A percentile compares a stretch with the other conserved stretches of the same genome.
Conservation (phyloP, 2,888 invertebrate species). For the Scaptomyza polygonia region DNA sequence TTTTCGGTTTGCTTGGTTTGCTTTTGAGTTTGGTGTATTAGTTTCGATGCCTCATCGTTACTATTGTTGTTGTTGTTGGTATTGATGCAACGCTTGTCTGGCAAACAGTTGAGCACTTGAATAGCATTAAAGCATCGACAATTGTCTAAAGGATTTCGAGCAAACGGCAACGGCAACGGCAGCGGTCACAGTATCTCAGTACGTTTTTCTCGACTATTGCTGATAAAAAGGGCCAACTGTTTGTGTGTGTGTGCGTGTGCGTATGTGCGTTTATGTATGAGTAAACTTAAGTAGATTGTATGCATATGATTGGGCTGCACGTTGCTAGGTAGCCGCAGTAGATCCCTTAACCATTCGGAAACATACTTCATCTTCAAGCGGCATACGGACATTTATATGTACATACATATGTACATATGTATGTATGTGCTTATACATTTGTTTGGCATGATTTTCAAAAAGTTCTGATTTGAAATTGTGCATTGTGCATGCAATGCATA, state of each 20-base stretch:
- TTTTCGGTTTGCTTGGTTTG: conserved; percentile 54
- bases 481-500: conserved; percentile 44
- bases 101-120: conserved; percentile 69
- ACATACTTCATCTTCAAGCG: background rate
- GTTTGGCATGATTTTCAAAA: conserved; percentile 33
- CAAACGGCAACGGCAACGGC: conserved; percentile 4
- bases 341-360: conserved; percentile 3
- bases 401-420: background rate
- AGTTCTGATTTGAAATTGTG: conserved; percentile 49
- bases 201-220: background rate
- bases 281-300: conserved; percentile 1
- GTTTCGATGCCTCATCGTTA: conserved; percentile 32
- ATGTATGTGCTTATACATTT: background rate
- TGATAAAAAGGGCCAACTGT: conserved; percentile 4
- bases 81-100: conserved; percentile 38
- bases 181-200: background rate
- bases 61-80: conserved; percentile 27
- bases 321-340: conserved; percentile 2
- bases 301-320: conserved; percentile 1
- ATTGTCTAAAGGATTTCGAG: conserved; percentile 54
- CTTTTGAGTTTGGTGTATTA: conserved; percentile 38
- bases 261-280: background rate
- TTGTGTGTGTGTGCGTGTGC: background rate
- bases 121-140: conserved; percentile 72
- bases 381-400: background rate